phyloP scores from a whole-genome alignment of 1,140 invertebrate genomes.

The Drosophila teissieri region DNA sequence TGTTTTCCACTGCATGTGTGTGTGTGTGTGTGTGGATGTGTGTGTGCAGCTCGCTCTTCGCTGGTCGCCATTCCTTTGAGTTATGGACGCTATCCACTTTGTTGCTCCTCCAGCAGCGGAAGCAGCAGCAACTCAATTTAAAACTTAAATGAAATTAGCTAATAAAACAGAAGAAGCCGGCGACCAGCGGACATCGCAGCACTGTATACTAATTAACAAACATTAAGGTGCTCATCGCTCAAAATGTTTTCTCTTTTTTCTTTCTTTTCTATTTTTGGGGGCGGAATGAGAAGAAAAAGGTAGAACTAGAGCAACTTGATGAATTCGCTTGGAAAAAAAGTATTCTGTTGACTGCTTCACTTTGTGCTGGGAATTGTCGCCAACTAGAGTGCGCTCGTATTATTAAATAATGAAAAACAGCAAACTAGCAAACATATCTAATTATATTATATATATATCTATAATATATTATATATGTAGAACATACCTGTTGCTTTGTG shows the following conservation, averaged over 20 bases:
- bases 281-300: too few species aligned
- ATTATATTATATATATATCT: too few species aligned
- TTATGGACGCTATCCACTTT: constrained; percentile 59
- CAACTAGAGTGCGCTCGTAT: too few species aligned
- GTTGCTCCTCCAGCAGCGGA: constrained; percentile 24
- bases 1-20: constrained; percentile 2
- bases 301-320: neutral
- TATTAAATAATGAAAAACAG: neutral
- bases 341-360: neutral
- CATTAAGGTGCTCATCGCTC: constrained; percentile 59
- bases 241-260: constrained; percentile 27
- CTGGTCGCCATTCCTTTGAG: constrained; percentile 51
- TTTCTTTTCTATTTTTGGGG: neutral
- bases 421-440: too few species aligned
- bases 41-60: constrained; percentile 5
- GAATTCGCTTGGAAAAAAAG: constrained; percentile 22
- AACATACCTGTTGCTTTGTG: constrained; percentile 94
- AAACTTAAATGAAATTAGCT: constrained; percentile 73
- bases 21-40: constrained; percentile 17
- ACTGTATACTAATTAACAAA: constrained; percentile 62
- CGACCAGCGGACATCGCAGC: constrained; percentile 11
- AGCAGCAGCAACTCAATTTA: constrained; percentile 59
- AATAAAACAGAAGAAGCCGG: constrained; percentile 59
- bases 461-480: too few species aligned
- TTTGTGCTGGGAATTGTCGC: neutral